Evolutionary conservation across 2,113 vertebrate genomes (phyloP).

Genomic region (Prionailurus bengalensis): DNA sequence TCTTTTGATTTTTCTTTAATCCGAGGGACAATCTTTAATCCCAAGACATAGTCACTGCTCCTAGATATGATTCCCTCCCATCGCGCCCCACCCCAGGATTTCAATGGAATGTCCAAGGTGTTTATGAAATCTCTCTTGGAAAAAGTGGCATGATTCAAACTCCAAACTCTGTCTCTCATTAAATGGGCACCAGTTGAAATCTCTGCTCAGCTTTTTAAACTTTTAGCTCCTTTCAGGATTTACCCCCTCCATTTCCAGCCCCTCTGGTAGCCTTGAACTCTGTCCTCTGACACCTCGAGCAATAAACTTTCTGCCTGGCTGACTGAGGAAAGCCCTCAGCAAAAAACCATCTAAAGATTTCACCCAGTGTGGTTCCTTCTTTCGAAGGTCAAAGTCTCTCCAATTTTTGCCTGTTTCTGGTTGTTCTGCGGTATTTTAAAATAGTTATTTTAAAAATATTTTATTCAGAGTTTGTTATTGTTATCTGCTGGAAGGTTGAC

Average conservation of each 20-base stretch:
- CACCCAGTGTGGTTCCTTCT: not conserved
- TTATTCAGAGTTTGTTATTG: not conserved
- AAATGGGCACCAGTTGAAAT: not conserved
- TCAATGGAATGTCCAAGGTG: not conserved
- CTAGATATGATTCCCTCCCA: not conserved
- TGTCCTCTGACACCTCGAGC: not conserved
- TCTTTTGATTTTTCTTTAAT: slow-evolving; percentile 15
- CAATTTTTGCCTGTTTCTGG: not conserved
- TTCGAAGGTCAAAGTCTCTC: slow-evolving; percentile 17
- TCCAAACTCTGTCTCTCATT: slow-evolving; percentile 13
- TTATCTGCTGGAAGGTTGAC: not conserved
- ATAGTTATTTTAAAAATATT: not conserved
- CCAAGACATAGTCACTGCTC: not conserved
- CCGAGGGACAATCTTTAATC: not conserved
- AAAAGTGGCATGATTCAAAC: slow-evolving; percentile 15
- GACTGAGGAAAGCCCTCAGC: not conserved
- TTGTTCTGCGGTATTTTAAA: not conserved
- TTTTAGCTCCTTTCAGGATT: not conserved
- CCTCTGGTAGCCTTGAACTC: not conserved
- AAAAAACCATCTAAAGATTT: not conserved
- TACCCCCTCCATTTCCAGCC: not conserved
- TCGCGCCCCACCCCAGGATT: not conserved
- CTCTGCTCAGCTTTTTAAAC: not conserved
- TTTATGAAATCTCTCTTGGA: not conserved
- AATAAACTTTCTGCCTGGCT: not conserved